Base-by-base conservation (phyloP, 1,140 invertebrate species). In the Pseudomyrmex flavicornis region DNA sequence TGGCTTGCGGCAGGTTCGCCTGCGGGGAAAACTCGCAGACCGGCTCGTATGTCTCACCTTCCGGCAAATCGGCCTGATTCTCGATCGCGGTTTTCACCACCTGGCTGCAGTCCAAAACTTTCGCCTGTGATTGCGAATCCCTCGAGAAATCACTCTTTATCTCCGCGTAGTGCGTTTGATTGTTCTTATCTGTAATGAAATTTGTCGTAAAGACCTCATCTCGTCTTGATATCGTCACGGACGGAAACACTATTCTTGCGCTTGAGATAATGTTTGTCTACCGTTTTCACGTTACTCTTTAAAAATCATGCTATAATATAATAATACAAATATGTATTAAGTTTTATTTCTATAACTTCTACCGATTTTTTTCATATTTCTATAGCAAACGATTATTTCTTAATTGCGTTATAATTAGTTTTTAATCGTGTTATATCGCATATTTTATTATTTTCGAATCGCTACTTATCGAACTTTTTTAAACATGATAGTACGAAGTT, bases 21-120 rank as follows among this genome's bases (percentile, higher is more conserved):
- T 56, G 22, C 35, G 68, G 68, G 58, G 83, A 86, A 85, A 83
- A 56, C 50, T 74, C 82, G 35, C 56, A 80, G 62, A 77, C 48
- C 15, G 84, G 62, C 77, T 92, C 88, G 68, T 86, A 85, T 17
- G 56, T 87, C 75, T 88, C 56, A 48, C 70, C 76, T 48, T 73
- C 73, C 35, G 48, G 75, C 50, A 61, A 10, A 62, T 56, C 66
- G 84, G 58, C 87, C 82, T 26, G 56, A 86, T 74, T 63, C 52
- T 85, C 88, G 22, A 65, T 85, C 20, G 76, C 35, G 70, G 54
- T 91, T 90, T 91, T 91, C 85, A 70, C 76, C 83, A 75, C 20
- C 44, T 85, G 65, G 85, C 79, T 58, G 20, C 63, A 73, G 79
- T 89, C 87, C 86, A 83, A 80, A 54, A 74, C 62, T 87, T 91